These are phyloP conservation scores for Noctua comes DNA, from an alignment of 2,888 invertebrate genomes.

Conservation along the genomic window DNA sequence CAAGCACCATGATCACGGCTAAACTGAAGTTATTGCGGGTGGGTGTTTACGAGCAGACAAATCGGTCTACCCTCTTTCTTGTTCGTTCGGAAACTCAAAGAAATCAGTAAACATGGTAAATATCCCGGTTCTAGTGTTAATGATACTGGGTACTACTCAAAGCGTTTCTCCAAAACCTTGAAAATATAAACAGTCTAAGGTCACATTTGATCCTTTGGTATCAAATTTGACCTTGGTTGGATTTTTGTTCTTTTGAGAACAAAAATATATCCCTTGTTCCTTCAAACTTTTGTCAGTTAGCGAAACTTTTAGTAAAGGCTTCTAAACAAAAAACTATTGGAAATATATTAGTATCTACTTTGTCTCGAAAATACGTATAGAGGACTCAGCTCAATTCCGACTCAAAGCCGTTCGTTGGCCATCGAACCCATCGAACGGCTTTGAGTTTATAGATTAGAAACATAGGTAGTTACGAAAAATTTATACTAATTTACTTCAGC, in stretches of 20 bases:
- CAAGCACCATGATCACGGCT: too few relatives aligned
- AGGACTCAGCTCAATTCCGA: conserved; percentile 19
- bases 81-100: too few relatives aligned
- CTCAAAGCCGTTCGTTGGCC: conserved; percentile 15
- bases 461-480: not conserved
- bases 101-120: too few relatives aligned
- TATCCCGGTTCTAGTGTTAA: too few relatives aligned
- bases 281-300: conserved; percentile 12
- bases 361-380: conserved; percentile 30
- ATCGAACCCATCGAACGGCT: too few relatives aligned
- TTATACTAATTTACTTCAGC: conserved; percentile 15
- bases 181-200: conserved; percentile 9
- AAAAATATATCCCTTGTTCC: not conserved
- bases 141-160: not conserved
- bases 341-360: conserved; percentile 36
- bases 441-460: conserved; percentile 2
- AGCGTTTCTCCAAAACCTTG: not conserved
- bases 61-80: too few relatives aligned
- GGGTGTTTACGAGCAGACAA: too few relatives aligned
- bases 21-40: too few relatives aligned
- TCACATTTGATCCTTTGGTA: not conserved
- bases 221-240: too few relatives aligned
- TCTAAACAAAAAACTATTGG: conserved; percentile 45
- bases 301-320: conserved; percentile 44
- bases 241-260: not conserved